These are phyloP conservation scores for Endotricha flammealis DNA, from an alignment of 2,888 invertebrate species.

Conservation along the genomic window DNA sequence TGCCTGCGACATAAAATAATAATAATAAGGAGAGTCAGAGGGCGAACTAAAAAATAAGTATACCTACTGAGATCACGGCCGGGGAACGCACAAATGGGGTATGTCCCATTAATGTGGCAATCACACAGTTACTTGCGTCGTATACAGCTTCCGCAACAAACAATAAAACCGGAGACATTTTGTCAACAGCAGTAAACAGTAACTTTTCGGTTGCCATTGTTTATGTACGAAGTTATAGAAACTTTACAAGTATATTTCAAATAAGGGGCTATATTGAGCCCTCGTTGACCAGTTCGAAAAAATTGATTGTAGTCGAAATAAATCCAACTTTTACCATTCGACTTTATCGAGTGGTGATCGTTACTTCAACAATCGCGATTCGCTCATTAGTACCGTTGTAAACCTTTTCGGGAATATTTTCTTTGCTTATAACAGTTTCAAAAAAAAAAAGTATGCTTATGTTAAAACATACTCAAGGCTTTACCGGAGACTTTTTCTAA, in stretches of 20 bases:
- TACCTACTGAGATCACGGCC: neutral
- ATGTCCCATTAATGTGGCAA: slow-evolving; percentile 2
- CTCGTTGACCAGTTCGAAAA: neutral
- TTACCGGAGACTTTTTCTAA: too few species aligned
- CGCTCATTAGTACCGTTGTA: slow-evolving; percentile 14
- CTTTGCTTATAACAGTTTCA: slow-evolving; percentile 9
- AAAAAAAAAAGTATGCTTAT: slow-evolving; percentile 29
- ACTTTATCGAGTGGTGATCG: slow-evolving; percentile 11
- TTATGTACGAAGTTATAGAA: neutral
- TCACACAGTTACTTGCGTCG: neutral
- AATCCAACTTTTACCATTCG: slow-evolving; percentile 18
- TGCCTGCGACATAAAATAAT: too few species aligned
- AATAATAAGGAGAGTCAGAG: too few species aligned
- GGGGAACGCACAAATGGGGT: neutral
- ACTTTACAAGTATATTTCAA: too few species aligned
- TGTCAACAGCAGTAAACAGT: neutral
- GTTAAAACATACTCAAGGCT: slow-evolving; percentile 25
- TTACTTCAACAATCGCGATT: slow-evolving; percentile 6
- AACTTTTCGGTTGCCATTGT: neutral
- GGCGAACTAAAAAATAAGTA: neutral
- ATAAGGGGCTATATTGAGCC: too few species aligned
- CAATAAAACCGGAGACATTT: neutral
- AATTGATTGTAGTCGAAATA: slow-evolving; percentile 9
- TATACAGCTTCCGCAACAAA: neutral
- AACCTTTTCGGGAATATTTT: slow-evolving; percentile 14